Conservation (phyloP, 1,140 invertebrate species). For the Thaumatotibia leucotreta region DNA sequence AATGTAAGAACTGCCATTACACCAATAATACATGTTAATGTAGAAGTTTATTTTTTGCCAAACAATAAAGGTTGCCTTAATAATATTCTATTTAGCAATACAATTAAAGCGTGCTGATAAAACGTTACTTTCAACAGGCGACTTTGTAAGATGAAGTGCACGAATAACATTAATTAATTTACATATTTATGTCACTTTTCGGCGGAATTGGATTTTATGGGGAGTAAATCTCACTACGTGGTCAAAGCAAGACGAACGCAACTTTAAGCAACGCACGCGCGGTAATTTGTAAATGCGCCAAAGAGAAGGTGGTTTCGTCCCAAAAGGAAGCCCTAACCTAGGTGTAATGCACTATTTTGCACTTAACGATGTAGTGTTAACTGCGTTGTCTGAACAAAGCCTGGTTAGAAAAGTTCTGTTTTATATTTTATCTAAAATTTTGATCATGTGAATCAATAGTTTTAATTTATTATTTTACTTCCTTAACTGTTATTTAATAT, state of each 20-base stretch:
- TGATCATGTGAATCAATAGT: not conserved
- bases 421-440: not conserved
- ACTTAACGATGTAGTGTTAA: too few species aligned
- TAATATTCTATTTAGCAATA: not conserved
- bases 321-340: too few species aligned
- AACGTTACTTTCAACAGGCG: not conserved
- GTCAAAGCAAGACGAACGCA: too few species aligned
- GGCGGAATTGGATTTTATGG: too few species aligned
- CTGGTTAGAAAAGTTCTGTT: not conserved
- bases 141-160: not conserved
- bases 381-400: not conserved
- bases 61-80: not conserved
- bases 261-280: too few species aligned
- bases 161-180: not conserved
- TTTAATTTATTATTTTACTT: not conserved
- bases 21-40: not conserved
- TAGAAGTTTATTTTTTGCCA: not conserved
- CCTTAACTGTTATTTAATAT: not conserved
- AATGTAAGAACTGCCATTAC: slow-evolving; percentile 5
- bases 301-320: too few species aligned
- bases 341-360: too few species aligned
- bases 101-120: not conserved
- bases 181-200: too few species aligned
- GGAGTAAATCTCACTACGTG: too few species aligned
- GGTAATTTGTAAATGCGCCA: too few species aligned